These are phyloP conservation scores for Elephas maximus DNA, from an alignment of 2,113 vertebrate species.

Conservation along the genomic window DNA sequence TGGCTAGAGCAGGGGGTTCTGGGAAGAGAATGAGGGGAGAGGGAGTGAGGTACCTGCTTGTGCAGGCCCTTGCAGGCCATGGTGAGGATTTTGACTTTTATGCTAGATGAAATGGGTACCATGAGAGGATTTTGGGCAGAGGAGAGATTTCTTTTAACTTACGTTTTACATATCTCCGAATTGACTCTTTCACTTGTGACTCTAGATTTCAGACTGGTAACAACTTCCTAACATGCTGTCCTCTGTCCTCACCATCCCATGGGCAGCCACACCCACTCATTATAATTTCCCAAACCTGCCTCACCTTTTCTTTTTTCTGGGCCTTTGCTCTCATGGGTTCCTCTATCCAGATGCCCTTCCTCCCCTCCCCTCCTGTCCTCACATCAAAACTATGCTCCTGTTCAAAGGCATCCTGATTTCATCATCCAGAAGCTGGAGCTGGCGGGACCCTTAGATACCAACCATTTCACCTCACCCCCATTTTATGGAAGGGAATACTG, in stretches of 20 bases:
- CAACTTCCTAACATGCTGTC: neutral
- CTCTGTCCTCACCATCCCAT: neutral
- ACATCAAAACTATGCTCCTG: neutral
- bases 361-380: neutral
- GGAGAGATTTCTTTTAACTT: neutral
- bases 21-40: too few species aligned
- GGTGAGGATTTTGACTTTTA: neutral
- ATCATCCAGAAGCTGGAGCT: neutral
- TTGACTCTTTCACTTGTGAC: neutral
- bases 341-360: neutral
- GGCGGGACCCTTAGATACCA: neutral
- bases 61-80: neutral
- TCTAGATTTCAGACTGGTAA: neutral
- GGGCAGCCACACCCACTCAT: neutral
- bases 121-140: neutral
- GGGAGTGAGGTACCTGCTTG: neutral
- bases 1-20: neutral
- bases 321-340: neutral
- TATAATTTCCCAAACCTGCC: neutral
- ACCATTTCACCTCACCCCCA: neutral
- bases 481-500: neutral
- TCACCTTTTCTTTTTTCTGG: neutral
- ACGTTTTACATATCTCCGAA: neutral
- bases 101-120: neutral
- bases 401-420: neutral